These are phyloP conservation scores for Sminthurinus aureus DNA, from an alignment of 2,888 invertebrate genomes.

Conservation along the genomic window DNA sequence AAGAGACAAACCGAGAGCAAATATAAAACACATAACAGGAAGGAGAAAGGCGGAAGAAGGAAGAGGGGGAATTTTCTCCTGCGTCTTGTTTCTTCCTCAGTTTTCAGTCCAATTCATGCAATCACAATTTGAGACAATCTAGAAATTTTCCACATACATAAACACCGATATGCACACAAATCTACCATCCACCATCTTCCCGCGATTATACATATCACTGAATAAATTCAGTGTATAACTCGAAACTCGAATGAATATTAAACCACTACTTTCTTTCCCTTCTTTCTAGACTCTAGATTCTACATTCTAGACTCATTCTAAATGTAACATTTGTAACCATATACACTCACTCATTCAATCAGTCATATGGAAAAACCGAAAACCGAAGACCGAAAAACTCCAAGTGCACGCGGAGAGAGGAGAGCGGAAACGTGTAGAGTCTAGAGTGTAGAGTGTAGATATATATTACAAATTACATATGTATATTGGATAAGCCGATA, in stretches of 20 bases:
- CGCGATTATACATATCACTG: neutral
- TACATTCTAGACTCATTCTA: neutral
- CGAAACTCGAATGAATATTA: conserved; percentile 16
- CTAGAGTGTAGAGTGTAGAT: too few relatives aligned
- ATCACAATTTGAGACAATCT: conserved; percentile 12
- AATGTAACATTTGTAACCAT: neutral
- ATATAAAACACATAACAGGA: neutral
- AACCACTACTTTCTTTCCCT: neutral
- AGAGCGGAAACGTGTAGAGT: too few relatives aligned
- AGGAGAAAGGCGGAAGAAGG: conserved; percentile 25
- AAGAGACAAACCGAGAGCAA: neutral
- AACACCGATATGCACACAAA: neutral
- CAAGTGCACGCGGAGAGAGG: neutral
- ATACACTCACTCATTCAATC: neutral
- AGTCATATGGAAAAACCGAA: neutral
- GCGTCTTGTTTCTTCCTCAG: neutral
- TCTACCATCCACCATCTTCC: neutral
- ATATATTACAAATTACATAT: neutral
- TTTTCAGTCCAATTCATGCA: neutral
- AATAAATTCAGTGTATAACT: neutral
- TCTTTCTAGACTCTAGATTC: neutral
- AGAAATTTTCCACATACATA: neutral
- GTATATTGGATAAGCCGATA: too few relatives aligned
- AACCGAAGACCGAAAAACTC: too few relatives aligned
- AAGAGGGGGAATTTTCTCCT: conserved; percentile 5